Conservation (phyloP, 2,797 vertebrate genomes). For the Halcyon badia region DNA sequence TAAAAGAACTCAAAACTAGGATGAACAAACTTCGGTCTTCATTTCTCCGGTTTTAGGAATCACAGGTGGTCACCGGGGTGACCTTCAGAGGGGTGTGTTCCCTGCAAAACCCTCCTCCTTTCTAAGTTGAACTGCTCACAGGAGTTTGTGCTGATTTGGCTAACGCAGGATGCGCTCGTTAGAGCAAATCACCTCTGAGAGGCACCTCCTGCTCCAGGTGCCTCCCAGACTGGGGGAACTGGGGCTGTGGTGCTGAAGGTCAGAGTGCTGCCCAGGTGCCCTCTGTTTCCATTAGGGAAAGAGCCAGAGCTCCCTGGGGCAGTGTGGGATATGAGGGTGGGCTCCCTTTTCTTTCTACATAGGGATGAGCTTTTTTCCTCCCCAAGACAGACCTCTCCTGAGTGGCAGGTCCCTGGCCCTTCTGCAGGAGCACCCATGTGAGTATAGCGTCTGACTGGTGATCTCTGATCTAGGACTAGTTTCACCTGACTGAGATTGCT, state of each 20-base stretch:
- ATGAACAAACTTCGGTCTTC: not conserved
- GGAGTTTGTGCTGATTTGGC: not conserved
- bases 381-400: fast-evolving
- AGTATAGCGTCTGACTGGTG: too few relatives aligned
- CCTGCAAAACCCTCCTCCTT: not conserved
- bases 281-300: not conserved
- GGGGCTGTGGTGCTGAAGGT: fast-evolving
- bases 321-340: fast-evolving
- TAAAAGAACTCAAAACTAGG: not conserved
- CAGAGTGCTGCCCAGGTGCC: not conserved
- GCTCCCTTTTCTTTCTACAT: fast-evolving
- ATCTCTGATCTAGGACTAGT: not conserved
- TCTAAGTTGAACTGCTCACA: not conserved
- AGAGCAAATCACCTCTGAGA: not conserved
- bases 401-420: fast-evolving
- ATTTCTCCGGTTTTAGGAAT: not conserved
- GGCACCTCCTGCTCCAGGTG: too few relatives aligned
- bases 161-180: not conserved
- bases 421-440: not conserved
- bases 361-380: fast-evolving
- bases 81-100: not conserved
- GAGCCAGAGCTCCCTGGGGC: not conserved
- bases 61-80: not conserved
- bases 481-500: not conserved
- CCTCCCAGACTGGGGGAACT: fast-evolving